phyloP scores from a whole-genome alignment of 2,797 vertebrate genomes.

The Arnoldichthys spilopterus region DNA sequence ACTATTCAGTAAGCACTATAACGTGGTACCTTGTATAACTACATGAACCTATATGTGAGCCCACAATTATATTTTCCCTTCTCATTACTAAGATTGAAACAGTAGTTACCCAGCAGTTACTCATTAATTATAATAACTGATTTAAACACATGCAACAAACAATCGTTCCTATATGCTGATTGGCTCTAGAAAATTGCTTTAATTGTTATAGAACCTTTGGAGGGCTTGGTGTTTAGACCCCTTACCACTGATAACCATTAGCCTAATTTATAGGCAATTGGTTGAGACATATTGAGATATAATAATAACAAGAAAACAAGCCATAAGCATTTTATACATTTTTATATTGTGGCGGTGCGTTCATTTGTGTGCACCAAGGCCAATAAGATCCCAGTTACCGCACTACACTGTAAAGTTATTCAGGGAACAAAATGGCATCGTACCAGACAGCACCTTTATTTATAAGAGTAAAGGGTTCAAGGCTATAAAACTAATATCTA shows the following conservation, averaged over 20 bases:
- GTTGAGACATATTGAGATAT: not conserved
- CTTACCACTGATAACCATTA: not conserved
- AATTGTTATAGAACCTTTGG: not conserved
- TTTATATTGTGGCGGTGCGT: too few species aligned
- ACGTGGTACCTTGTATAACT: too few species aligned
- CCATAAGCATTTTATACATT: too few species aligned
- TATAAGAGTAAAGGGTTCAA: not conserved
- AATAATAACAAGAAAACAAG: not conserved
- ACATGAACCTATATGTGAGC: not conserved
- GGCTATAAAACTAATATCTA: not conserved
- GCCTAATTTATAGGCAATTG: not conserved
- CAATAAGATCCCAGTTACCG: not conserved
- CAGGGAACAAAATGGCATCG: not conserved
- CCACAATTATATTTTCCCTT: not conserved
- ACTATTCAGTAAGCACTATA: not conserved
- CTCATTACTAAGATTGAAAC: not conserved
- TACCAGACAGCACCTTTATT: not conserved
- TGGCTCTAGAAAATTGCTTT: not conserved
- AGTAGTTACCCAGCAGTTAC: not conserved
- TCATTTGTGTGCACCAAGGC: not conserved
- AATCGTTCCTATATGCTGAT: not conserved
- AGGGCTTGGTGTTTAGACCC: not conserved
- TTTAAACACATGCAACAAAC: not conserved
- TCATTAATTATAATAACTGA: too few species aligned
- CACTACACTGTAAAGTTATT: not conserved